These are phyloP conservation scores for Scyliorhinus canicula DNA, from an alignment of 2,797 vertebrate genomes.

Conservation along the genomic window DNA sequence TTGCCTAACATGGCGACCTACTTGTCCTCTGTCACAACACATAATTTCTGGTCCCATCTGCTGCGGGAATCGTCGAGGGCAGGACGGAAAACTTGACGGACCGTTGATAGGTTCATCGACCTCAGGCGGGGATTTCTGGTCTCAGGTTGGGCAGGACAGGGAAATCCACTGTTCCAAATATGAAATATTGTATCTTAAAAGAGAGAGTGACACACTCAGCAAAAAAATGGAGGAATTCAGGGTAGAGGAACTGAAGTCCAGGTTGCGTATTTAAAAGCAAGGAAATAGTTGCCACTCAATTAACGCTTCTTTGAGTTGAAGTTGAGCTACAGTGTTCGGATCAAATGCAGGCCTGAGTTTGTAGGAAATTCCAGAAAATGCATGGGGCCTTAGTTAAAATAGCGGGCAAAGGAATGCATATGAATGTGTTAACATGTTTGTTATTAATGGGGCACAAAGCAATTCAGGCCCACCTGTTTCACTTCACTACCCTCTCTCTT, in stretches of 20 bases:
- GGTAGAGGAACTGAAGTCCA: neutral
- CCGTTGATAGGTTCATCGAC: too few species aligned
- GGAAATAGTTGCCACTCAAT: neutral
- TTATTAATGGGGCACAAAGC: neutral
- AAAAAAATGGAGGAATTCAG: neutral
- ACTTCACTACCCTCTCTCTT: constrained; percentile 1
- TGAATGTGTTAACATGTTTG: constrained; percentile 7
- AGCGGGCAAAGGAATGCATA: neutral
- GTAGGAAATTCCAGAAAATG: neutral
- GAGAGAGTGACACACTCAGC: neutral
- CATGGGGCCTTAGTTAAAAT: neutral
- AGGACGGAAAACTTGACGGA: too few species aligned
- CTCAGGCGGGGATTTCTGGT: too few species aligned
- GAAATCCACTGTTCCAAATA: neutral
- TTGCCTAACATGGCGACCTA: neutral
- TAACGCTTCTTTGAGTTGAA: neutral
- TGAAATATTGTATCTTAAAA: neutral
- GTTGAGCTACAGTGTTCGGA: too few species aligned
- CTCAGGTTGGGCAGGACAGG: too few species aligned
- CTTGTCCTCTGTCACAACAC: neutral
- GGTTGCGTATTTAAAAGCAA: neutral
- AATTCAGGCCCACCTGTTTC: constrained; percentile 7
- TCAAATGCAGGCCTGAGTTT: neutral
- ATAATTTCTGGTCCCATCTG: too few species aligned
- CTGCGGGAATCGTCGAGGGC: too few species aligned